Evolutionary conservation across 2,888 invertebrate genomes (phyloP), one percentile per base, ranked within the genome.

Genomic region (Drosophila tripunctata): DNA sequence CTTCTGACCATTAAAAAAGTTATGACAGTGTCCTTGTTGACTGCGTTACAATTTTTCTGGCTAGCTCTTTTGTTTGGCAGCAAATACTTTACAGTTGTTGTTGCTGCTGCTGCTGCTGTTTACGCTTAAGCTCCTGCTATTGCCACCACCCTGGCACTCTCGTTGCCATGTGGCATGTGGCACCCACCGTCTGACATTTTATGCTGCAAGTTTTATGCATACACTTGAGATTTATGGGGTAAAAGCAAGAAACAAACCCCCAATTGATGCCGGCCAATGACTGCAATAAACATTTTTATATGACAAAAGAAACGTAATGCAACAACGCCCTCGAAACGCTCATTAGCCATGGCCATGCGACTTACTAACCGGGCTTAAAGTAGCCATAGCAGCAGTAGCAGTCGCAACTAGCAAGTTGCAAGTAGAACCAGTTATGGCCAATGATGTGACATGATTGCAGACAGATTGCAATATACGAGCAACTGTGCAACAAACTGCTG

Each of bases 381-480:
- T 19, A 38, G 38, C 31, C 33, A 3, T 27, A 52, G 45, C 33
- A 47, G 67, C 24, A 43, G 51, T 27, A 31, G 30, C 30, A 30
- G 22, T 2, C 30, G 12, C 33, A 15, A n/a, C 35, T 21, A 30
- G 31, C 7, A 24, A n/a, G 48, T 43, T 40, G 33, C 60, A 64
- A 40, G 56, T 63, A 70, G 73, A 80, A 80, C 79, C 80, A 82
- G 80, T 80, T 80, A 79, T 79, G 75, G 80, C 73, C 58, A 81
- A 83, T 79, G 85, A 84, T 81, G 84, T 85, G 84, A 84, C 84
- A 84, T 85, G 84, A 85, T 85, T 85, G 85, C 78, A 75, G 85
- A 85, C 84, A 84, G 84, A 84, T 84, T 84, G 84, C 84, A 78
- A 84, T 82, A 85, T 79, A 72, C 72, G 72, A 72, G 72, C 45